Evolutionary conservation across 2,113 vertebrate genomes (phyloP).

Genomic region (Prinia subflava): DNA sequence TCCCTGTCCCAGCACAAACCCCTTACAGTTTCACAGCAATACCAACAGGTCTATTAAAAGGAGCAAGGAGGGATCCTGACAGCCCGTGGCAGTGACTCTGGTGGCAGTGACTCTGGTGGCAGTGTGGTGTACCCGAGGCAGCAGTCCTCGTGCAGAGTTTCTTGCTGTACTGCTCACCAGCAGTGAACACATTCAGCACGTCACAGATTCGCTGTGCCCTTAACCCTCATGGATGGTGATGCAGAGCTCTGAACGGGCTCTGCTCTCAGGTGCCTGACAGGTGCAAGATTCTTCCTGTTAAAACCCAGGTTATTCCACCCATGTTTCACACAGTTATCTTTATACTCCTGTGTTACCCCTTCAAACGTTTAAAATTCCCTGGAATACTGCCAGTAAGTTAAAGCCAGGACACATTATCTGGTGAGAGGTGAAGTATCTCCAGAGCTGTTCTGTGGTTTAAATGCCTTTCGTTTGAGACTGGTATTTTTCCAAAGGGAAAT

Average conservation of each 20-base stretch:
- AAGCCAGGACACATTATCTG: neutral
- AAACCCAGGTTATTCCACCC: fast-evolving
- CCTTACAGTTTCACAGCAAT: neutral
- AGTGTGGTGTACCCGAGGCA: fast-evolving
- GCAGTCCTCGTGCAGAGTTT: neutral
- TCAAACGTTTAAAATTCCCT: neutral
- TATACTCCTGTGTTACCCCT: fast-evolving
- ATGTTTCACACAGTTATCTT: neutral
- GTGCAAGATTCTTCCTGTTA: neutral
- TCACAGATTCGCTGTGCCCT: neutral
- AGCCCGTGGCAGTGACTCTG: neutral
- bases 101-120: neutral
- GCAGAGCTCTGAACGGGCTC: neutral
- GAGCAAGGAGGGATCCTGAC: neutral
- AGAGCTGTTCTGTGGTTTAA: neutral
- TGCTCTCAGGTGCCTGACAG: neutral
- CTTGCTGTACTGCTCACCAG: neutral
- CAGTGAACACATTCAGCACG: neutral
- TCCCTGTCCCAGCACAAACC: neutral
- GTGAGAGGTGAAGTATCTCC: neutral
- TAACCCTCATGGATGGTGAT: neutral
- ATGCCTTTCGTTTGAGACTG: neutral
- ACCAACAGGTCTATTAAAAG: neutral
- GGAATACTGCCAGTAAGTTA: neutral
- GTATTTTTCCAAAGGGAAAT: neutral